Base-by-base conservation (phyloP, 2,888 invertebrate genomes). In the Philereme vetulata region DNA sequence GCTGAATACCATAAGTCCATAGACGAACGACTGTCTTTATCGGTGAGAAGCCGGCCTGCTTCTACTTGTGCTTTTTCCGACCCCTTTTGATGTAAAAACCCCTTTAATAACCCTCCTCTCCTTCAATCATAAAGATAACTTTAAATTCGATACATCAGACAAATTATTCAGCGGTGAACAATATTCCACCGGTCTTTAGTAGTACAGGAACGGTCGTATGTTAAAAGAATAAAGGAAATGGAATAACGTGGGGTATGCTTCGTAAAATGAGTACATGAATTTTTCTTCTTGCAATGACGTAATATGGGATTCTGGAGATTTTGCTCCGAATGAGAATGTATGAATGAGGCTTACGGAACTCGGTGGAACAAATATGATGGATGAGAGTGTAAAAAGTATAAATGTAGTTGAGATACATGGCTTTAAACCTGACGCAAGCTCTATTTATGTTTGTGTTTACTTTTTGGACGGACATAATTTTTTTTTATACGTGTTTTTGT, bases 151-250 rank as follows among this genome's bases (percentile, higher is more conserved):
- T 21, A 21, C 21, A 21, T 1, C 21, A 21, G 21, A 21, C 21
- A 21, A 21, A 21, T 21, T 21, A 21, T 21, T 21, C 21, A 21
- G 21, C 2, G 21, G 21, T 21, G 21, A 21, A 21, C 21, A 21
- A 21, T 21, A 21, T 21, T 21, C 21, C 21, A n/a, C 49, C 54
- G 33, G 5, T 11, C 49, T 45, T 43, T 45, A 40, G 51, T 46
- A 34, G 38, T 56, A 56, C 55, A 61, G 56, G 49, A 65, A 58
- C 56, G 60, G 63, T 53, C 53, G 50, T 62, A 60, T 65, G 66
- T 62, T 64, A 62, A 67, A 62, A 64, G 58, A 51, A 66, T 64
- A 65, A 60, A 56, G 61, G 66, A 66, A 69, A 71, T 64, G 57
- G 62, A 65, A 67, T 65, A 67, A 69, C 65, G 66, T 67, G 63